Base-by-base conservation (phyloP, 2,797 vertebrate genomes). In the Spea hammondii region DNA sequence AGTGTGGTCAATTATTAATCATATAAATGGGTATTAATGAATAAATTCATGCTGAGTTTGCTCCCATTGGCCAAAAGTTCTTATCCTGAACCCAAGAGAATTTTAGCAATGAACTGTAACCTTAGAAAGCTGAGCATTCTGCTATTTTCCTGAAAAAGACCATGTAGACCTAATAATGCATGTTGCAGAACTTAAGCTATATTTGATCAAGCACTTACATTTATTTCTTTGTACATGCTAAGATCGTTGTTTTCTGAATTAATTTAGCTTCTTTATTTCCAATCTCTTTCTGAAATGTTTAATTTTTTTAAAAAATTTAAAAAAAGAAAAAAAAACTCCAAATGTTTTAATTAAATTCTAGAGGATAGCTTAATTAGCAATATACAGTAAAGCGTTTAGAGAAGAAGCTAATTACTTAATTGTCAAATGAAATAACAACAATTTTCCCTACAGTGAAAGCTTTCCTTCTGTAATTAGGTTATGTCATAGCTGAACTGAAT, bases 401-500 rank as follows among this genome's bases (percentile, higher is more conserved):
- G 83, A 83, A 86, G 83, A 91, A 89, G 77, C 84, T 90, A 91
- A 92, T 91, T 90, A 89, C 85, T 90, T 89, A 79, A 89, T 88
- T 90, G 83, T 91, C 85, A 89, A 89, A 90, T 88, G 77, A 87
- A 90, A 88, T 87, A 91, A 87, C 86, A 89, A 86, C 46, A 71
- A 82, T 87, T 92, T 90, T 82, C 77, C 85, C 86, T 86, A 84
- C 78, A 85, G 82, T 89, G 86, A 88, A 87, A 90, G 76, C 76
- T 86, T 85, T 81, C 84, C 80, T 76, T 83, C 79, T 87, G 78
- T 91, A 91, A 90, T 92, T 89, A 89, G 85, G 83, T 90, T 90
- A 90, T 89, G 77, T 82, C 84, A 90, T 86, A 84, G 76, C 88
- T 87, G 78, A 89, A 87, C 87, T 79, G 80, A 89, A 84, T 86